A percentile compares a stretch with the other conserved stretches of the same genome.
These are phyloP conservation scores for Cheiracanthium punctorium DNA, from an alignment of 2,888 invertebrate genomes.

Conservation along the genomic window DNA sequence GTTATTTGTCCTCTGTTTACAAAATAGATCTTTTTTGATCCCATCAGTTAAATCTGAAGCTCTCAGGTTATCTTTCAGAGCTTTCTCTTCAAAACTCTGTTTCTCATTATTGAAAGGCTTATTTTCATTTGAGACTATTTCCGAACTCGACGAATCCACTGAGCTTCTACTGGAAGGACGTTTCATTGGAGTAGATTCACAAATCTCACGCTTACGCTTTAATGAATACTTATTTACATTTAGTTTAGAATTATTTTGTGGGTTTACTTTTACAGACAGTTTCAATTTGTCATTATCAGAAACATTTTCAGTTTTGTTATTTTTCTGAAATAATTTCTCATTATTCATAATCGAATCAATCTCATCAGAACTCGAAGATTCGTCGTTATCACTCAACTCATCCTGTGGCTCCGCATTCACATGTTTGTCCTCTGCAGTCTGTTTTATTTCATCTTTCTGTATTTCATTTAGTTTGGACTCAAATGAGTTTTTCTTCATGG, in stretches of 20 bases:
- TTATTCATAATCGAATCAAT: background rate
- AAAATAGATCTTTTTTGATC: slow-evolving; percentile 26
- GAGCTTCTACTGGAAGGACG: slow-evolving; percentile 27
- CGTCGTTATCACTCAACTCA: background rate
- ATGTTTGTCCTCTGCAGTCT: background rate
- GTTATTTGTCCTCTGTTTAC: slow-evolving; percentile 35
- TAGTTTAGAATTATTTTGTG: background rate
- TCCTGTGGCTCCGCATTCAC: background rate
- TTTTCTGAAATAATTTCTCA: background rate
- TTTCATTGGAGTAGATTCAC: slow-evolving; percentile 16
- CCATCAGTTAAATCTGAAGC: background rate
- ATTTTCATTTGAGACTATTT: slow-evolving; percentile 45
- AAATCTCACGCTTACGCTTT: slow-evolving; percentile 27
- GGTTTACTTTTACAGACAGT: background rate
- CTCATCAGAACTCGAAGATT: background rate
- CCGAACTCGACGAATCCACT: slow-evolving; percentile 8
- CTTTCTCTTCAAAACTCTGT: background rate
- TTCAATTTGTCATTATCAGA: background rate
- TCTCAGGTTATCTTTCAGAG: background rate
- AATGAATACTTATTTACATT: background rate
- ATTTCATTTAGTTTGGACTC: slow-evolving; percentile 19
- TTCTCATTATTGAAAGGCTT: slow-evolving; percentile 42
- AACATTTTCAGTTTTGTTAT: background rate
- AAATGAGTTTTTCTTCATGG: background rate
- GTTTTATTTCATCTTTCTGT: background rate